phyloP scores from a whole-genome alignment of 2,797 vertebrate species.

The Sphenopsis melanotis region DNA sequence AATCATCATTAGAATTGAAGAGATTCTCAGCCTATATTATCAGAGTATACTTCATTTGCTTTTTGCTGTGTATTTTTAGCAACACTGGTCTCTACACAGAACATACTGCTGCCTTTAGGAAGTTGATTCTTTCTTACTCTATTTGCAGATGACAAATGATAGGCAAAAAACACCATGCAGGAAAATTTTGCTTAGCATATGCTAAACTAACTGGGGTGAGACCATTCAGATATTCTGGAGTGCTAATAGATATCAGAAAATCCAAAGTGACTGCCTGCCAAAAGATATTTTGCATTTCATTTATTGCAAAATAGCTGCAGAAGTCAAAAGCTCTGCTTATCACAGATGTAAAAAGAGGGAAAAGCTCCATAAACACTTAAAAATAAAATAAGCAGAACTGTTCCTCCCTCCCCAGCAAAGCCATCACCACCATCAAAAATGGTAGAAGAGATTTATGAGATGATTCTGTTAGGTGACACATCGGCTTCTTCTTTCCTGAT shows the following conservation, averaged over 20 bases:
- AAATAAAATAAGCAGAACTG: neutral
- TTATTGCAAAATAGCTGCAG: neutral
- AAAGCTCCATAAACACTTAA: neutral
- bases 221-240: neutral
- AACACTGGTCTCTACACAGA: neutral
- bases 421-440: neutral
- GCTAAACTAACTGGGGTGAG: neutral
- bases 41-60: neutral
- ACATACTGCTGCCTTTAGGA: neutral
- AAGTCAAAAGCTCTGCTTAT: neutral
- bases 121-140: neutral
- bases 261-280: neutral
- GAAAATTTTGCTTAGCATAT: neutral
- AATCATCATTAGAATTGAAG: neutral
- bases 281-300: constrained; percentile 12
- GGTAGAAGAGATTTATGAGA: neutral
- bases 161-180: neutral
- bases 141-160: neutral
- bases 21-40: neutral
- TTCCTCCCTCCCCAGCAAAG: neutral
- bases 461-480: neutral
- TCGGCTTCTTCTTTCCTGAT: neutral
- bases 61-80: neutral
- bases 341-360: neutral
- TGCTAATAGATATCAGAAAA: neutral